Evolutionary conservation across 2,797 vertebrate species (phyloP).

Genomic region (Epinephelus awoara): DNA sequence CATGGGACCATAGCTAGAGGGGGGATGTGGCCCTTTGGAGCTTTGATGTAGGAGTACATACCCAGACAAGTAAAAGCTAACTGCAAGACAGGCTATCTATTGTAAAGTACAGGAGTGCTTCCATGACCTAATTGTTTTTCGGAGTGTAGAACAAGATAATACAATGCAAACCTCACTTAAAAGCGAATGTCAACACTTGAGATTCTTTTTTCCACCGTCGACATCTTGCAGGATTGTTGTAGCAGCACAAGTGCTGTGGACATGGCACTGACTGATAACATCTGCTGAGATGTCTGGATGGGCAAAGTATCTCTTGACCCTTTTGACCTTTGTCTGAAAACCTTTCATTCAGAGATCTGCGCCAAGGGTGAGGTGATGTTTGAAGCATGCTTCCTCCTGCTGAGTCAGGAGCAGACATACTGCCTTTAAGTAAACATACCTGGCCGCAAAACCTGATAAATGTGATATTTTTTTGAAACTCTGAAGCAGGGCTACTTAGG

Average conservation of each 20-base stretch:
- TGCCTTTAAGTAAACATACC: conserved; percentile 21
- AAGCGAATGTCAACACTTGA: conserved; percentile 46
- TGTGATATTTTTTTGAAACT: not conserved
- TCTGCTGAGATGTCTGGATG: conserved; percentile 60
- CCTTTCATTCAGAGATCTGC: conserved; percentile 42
- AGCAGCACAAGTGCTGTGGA: conserved; percentile 45
- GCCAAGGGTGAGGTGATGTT: conserved; percentile 35
- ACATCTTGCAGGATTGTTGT: conserved; percentile 23
- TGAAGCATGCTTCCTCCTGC: conserved; percentile 37
- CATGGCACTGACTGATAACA: conserved; percentile 68
- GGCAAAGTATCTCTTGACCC: conserved; percentile 67
- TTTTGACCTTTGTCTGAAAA: conserved; percentile 63
- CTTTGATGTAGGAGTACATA: not conserved
- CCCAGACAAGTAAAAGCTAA: conserved; percentile 5
- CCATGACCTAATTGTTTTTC: conserved; percentile 28
- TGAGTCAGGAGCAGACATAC: conserved; percentile 27
- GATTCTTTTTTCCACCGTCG: conserved; percentile 32
- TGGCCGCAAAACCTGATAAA: not conserved
- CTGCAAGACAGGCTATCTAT: conserved; percentile 17
- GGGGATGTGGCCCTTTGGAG: conserved; percentile 13
- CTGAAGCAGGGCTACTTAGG: no score
- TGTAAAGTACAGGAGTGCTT: not conserved
- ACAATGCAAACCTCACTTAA: conserved; percentile 30
- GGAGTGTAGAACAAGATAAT: conserved; percentile 32
- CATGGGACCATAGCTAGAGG: not conserved